Base-by-base conservation (phyloP, 1,140 invertebrate species). In the Heliconius himera region DNA sequence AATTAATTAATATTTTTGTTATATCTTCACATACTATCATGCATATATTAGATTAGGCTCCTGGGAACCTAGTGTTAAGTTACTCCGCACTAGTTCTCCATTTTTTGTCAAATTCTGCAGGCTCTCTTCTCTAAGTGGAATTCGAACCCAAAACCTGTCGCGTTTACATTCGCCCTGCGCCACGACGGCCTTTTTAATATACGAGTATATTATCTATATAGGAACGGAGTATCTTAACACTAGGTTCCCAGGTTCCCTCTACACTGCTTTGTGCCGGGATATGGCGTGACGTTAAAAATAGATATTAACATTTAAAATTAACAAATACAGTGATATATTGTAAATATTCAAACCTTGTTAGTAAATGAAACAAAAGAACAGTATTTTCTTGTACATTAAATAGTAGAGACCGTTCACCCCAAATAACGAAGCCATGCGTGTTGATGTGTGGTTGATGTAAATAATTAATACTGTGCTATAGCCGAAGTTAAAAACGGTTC, bases 361-460 rank as follows among this genome's bases (percentile, higher is more conserved):
- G 16, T 18, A 51, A 51, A 51, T 51, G 16, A 20, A 22, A 56
- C 54, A 56, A 56, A 56, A 56, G 54, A 22, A 9, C 8, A 22
- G 54, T 56, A n/a, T 22, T 56, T 56, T 22, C 54, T 22, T 22
- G 9, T 22, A 56, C n/a, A 56, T 22, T 66, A 4, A 11, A 66
- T 4, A 16, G 60, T 66, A 66, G 22, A 26, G 60, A 13, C 1
- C 60, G 60, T 66, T 66, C 60, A 66, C 60, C 60, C 60, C 60
- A 66, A 66, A 56, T 9, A 56, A 66, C 22, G 26, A 13, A 26
- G 11, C 60, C 22, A 26, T 66, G 60, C 60, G 60, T 66, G 60
- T 66, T 66, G n/a, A 56, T 56, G 22, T 66, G 22, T 66, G 60
- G n/a, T 66, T 66, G 22, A 26, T 29, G 22, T 66, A 66, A 66